Conservation (phyloP, 2,888 invertebrate genomes). For the Mimas tiliae region DNA sequence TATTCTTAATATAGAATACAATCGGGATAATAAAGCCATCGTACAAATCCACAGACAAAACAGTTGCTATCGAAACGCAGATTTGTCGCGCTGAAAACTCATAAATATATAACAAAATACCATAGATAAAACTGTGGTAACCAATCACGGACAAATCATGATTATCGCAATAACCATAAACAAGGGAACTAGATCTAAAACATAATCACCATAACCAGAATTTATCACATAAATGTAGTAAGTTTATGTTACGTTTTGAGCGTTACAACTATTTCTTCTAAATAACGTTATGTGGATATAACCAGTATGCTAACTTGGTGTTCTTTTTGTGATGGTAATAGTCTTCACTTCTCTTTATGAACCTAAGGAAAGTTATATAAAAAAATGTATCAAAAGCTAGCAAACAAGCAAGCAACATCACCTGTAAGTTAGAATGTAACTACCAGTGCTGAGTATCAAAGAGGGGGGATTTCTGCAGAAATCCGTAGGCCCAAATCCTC, state of each 20-base stretch:
- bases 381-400: no score
- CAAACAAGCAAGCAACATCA: no score
- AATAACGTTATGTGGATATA: conserved; percentile 43
- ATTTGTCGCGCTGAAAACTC: conserved; percentile 41
- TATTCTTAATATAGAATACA: conserved; percentile 1
- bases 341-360: no score
- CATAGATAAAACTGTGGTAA: conserved; percentile 44
- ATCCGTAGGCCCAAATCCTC: no score
- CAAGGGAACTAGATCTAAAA: conserved; percentile 55
- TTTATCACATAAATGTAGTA: conserved; percentile 59
- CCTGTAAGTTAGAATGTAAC: no score
- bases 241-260: conserved; percentile 59
- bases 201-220: conserved; percentile 56
- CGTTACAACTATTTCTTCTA: conserved; percentile 68
- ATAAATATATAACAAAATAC: conserved; percentile 41
- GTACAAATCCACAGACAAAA: conserved; percentile 20
- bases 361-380: no score
- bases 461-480: no score
- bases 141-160: conserved; percentile 65
- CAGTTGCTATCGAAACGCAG: conserved; percentile 19
- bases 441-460: no score
- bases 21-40: conserved; percentile 20
- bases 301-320: conserved; percentile 26
- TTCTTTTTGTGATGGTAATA: no score
- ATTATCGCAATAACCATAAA: conserved; percentile 58